Evolutionary conservation across 2,113 vertebrate genomes (phyloP), one percentile per base, ranked within the genome.

Genomic region (Rana temporaria): DNA sequence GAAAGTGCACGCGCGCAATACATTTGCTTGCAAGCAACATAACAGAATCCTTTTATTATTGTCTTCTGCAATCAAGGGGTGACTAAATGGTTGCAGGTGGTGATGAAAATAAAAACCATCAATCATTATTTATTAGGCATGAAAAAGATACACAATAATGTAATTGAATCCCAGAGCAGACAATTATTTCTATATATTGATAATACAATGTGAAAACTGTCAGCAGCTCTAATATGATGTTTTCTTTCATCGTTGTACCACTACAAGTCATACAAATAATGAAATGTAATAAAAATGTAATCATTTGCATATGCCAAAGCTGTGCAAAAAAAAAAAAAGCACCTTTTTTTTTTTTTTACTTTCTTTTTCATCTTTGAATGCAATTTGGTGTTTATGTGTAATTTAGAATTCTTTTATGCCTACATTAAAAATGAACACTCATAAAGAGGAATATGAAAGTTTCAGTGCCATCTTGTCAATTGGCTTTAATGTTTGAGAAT

Each of bases 81-180:
- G 96, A 97, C 96, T 96, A 97, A 99, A 98, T 95, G 97, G 96
- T 99, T 99, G 96, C 98, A 99, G 98, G 97, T 99, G 98, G 94
- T 96, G 97, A 97, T 97, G 97, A 97, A 99, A 97, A 99, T 99
- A 99, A 98, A 96, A 98, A 95, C 95, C 96, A 99, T 99, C 97
- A 97, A 99, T 99, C 98, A 99, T 99, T 99, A 98, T 99, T 98
- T 99, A 99, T 99, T 99, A 98, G 96, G 96, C 97, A 96, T 98
- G 97, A 97, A 98, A 98, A 99, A 99, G 97, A 99, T 98, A 98
- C 96, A 99, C 96, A 98, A 98, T 99, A 98, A 99, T 98, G 96
- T 97, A 99, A 99, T 99, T 99, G 98, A 98, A 99, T 99, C 96
- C 97, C 85, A 91, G 96, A 94, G 96, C 95, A 98, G 96, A 98